Percentiles rank a stretch among this genome's conserved stretches.
Evolutionary conservation across 2,113 vertebrate genomes (phyloP).

Genomic region (Pseudonaja textilis): DNA sequence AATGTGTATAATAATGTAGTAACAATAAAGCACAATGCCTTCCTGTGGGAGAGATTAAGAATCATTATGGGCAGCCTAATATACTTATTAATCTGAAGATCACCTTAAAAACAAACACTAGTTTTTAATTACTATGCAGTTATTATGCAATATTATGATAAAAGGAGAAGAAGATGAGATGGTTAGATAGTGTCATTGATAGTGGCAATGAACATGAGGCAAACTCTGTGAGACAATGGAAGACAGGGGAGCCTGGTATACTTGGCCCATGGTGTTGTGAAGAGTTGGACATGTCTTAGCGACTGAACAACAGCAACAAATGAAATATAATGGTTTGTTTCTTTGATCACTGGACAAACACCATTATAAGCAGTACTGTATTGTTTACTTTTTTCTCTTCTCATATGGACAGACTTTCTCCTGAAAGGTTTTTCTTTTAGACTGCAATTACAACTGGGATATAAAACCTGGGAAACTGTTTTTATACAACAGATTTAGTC

Average conservation of each 20-base stretch:
- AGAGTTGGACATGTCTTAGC: background rate
- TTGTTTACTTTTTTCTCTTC: constrained; percentile 17
- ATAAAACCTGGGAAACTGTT: constrained; percentile 1
- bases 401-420: background rate
- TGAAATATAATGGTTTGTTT: background rate
- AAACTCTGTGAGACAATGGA: background rate
- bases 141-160: background rate
- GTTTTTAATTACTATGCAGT: background rate
- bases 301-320: background rate
- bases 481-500: constrained; percentile 4
- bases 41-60: background rate
- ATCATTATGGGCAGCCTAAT: background rate
- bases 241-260: too few relatives aligned
- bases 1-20: background rate
- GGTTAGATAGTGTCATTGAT: background rate
- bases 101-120: background rate
- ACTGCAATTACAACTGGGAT: background rate
- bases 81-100: background rate
- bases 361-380: background rate
- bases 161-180: background rate
- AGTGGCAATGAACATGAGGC: too few relatives aligned
- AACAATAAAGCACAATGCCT: background rate
- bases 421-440: background rate
- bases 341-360: background rate
- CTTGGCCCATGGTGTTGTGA: background rate